phyloP scores from a whole-genome alignment of 2,797 vertebrate species.

The Emydoidea blandingii region DNA sequence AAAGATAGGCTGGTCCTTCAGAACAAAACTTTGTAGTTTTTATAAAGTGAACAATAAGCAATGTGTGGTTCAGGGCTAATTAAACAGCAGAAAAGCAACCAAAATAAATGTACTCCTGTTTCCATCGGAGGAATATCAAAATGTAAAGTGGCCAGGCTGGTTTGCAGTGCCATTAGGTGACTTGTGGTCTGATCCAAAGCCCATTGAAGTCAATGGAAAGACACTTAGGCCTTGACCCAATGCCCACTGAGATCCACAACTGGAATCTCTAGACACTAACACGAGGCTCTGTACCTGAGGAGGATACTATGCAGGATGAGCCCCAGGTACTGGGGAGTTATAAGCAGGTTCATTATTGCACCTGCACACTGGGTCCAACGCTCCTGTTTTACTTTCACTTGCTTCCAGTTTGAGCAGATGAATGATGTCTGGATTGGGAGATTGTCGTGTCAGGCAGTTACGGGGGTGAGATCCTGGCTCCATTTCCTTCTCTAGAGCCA shows the following conservation, averaged over 20 bases:
- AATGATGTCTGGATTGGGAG: too few species aligned
- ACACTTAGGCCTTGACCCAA: too few species aligned
- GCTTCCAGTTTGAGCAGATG: too few species aligned
- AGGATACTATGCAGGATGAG: not conserved
- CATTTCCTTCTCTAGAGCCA: too few species aligned
- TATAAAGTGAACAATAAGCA: not conserved
- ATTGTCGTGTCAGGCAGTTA: too few species aligned
- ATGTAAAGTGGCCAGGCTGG: not conserved
- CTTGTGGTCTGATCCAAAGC: not conserved
- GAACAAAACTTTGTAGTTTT: not conserved
- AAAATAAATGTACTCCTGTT: not conserved
- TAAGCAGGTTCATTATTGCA: not conserved
- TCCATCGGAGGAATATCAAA: not conserved
- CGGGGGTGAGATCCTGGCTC: too few species aligned
- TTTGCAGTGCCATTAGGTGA: too few species aligned
- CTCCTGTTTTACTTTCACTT: too few species aligned
- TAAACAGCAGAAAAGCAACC: too few species aligned
- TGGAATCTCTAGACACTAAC: not conserved
- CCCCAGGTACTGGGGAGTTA: not conserved
- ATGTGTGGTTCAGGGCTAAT: too few species aligned
- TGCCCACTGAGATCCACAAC: not conserved
- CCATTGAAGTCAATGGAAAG: too few species aligned
- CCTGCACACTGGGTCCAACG: too few species aligned
- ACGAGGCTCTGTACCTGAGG: not conserved
- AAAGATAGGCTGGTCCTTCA: not conserved